These are phyloP conservation scores for Spodoptera exigua DNA, from an alignment of 2,888 invertebrate species.

Conservation along the genomic window DNA sequence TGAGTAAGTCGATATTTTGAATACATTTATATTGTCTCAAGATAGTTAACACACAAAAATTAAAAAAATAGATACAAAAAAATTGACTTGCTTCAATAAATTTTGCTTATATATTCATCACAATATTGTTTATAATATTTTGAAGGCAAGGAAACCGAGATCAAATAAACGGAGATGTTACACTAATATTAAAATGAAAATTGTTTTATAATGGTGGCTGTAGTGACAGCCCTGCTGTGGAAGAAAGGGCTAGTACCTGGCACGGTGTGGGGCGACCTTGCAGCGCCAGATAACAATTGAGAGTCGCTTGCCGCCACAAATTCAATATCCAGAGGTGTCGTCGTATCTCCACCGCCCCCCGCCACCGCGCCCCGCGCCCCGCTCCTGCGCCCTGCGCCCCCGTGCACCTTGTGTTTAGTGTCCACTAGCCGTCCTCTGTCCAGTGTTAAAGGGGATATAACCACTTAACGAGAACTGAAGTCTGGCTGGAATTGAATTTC, in stretches of 20 bases:
- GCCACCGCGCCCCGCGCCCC: constrained; percentile 46
- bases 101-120: no score
- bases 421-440: constrained; percentile 77
- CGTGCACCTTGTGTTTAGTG: constrained; percentile 80
- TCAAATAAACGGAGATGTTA: no score
- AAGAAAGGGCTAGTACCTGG: constrained; percentile 86
- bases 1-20: no score
- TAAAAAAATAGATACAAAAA: no score
- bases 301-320: constrained; percentile 83
- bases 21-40: no score
- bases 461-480: constrained; percentile 87
- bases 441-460: constrained; percentile 82
- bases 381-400: constrained; percentile 48
- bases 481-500: constrained; percentile 86
- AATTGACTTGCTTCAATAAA: no score
- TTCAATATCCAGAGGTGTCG: constrained; percentile 88
- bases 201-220: background rate
- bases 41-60: no score
- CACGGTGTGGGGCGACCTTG: constrained; percentile 81
- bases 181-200: background rate
- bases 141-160: no score
- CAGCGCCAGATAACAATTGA: constrained; percentile 87
- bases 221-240: constrained; percentile 73
- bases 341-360: constrained; percentile 58
- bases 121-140: no score